Conservation (phyloP, 2,888 invertebrate genomes). For the Eupithecia tripunctaria region DNA sequence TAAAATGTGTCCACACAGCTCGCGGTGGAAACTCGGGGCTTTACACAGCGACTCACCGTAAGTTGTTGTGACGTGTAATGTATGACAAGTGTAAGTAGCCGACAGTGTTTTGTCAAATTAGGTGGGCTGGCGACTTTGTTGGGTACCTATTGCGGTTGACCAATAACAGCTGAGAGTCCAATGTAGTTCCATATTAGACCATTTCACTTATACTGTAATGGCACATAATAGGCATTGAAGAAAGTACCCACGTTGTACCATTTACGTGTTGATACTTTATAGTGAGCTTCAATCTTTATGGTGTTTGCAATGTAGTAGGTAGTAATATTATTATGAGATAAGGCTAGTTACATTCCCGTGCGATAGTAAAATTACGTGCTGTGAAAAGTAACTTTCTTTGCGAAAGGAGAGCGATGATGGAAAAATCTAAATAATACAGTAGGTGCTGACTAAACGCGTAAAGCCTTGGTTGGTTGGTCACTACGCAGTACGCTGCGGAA, state of each 20-base stretch:
- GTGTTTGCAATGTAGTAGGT: constrained; percentile 55
- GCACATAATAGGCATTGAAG: not conserved
- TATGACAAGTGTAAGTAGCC: not conserved
- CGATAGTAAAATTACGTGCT: constrained; percentile 56
- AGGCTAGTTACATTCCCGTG: constrained; percentile 61
- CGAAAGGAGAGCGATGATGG: not conserved
- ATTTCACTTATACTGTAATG: not conserved
- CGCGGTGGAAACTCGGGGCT: no score
- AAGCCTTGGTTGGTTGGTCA: no score
- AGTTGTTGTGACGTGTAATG: not conserved
- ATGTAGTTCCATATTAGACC: not conserved
- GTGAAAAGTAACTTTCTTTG: not conserved
- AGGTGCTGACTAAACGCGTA: not conserved
- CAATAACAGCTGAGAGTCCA: not conserved
- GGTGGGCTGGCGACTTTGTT: not conserved
- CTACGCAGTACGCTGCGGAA: no score
- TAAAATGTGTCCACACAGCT: no score
- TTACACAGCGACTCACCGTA: not conserved
- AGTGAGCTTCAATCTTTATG: constrained; percentile 1
- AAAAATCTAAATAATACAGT: not conserved
- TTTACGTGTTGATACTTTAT: not conserved
- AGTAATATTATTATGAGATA: constrained; percentile 47
- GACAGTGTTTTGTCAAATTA: not conserved
- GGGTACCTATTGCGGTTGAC: not conserved
- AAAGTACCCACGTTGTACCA: not conserved